A percentile compares a stretch with the other conserved stretches of the same genome.
Conservation (phyloP, 2,113 vertebrate genomes). For the Thunnus thynnus region DNA sequence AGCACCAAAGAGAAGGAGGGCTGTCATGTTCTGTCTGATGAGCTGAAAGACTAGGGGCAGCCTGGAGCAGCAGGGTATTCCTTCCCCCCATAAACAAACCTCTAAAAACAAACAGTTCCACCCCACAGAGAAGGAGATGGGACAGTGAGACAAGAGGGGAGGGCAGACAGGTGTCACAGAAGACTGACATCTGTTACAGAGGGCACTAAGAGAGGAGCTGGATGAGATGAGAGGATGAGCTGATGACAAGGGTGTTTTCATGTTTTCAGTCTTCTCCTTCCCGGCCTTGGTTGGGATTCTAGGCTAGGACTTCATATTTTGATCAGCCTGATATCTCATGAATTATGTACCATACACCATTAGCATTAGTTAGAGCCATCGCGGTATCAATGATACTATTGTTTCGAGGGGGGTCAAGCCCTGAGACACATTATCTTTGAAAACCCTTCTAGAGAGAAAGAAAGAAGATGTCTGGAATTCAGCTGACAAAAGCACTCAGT, state of each 20-base stretch:
- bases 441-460: slow-evolving; percentile 56
- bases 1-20: slow-evolving; percentile 84
- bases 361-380: slow-evolving; percentile 60
- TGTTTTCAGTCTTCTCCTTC: slow-evolving; percentile 43
- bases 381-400: slow-evolving; percentile 67
- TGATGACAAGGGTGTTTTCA: slow-evolving; percentile 54
- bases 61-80: slow-evolving; percentile 78
- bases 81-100: slow-evolving; percentile 81
- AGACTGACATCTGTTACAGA: slow-evolving; percentile 75
- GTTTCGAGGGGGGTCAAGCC: slow-evolving; percentile 60
- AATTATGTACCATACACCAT: slow-evolving; percentile 63
- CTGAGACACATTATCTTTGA: slow-evolving; percentile 72
- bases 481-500: slow-evolving; percentile 82
- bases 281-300: slow-evolving; percentile 46
- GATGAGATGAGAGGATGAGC: slow-evolving; percentile 52
- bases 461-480: slow-evolving; percentile 77
- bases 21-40: slow-evolving; percentile 86
- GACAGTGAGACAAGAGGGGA: slow-evolving; percentile 69
- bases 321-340: slow-evolving; percentile 55
- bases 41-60: slow-evolving; percentile 81
- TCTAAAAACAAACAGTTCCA: slow-evolving; percentile 81
- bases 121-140: slow-evolving; percentile 74
- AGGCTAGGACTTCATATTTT: slow-evolving; percentile 50
- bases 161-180: slow-evolving; percentile 80
- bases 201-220: slow-evolving; percentile 62